Evolutionary conservation across 2,113 vertebrate species (phyloP), one percentile per base, ranked within the genome.

Genomic region (Notechis scutatus): DNA sequence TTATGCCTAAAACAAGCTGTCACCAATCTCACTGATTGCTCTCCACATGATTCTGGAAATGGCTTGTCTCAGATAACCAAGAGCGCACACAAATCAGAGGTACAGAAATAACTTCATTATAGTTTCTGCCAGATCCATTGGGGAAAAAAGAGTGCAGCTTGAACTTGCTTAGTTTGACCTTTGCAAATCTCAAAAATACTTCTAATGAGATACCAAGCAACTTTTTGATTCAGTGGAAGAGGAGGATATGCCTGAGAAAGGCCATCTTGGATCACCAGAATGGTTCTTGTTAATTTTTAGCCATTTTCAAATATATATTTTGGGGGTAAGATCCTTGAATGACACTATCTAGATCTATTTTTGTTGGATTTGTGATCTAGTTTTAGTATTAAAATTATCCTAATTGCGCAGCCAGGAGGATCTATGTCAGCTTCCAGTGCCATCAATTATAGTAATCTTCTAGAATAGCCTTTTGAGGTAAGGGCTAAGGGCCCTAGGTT

Each of bases 1-100:
- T 95, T 95, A 95, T 93, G 92, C 54, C 92, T 95, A 94, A 93
- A 95, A 90, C 95, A 95, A 61, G 91, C 94, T 85, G 56, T 90
- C 92, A 93, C 96, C 93, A 93, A 64, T 88, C 81, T 85, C 92
- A 91, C 93, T 96, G 59, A 96, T 96, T 96, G 94, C 93, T 94
- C 94, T 95, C 92, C 61, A 1, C 92, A 92, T 23, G 89, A 61
- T 85, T 94, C 64, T 95, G 52, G 94, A 92, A 94, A 74, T 45
- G 64, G 86, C 52, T 61, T 26, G 92, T 90, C 61, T 91, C 45
- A 92, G 64, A 93, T 95, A 93, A 91, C 61, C 88, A 69, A n/a
- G 55, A 39, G 39, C 3, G 15, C 64, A 7, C 69, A 92, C 57
- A 91, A 74, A n/a, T 1, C 54, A 93, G 91, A 93, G 88, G 86